Base-by-base conservation (phyloP, 2,888 invertebrate genomes). In the Rugalucina vietnamica region DNA sequence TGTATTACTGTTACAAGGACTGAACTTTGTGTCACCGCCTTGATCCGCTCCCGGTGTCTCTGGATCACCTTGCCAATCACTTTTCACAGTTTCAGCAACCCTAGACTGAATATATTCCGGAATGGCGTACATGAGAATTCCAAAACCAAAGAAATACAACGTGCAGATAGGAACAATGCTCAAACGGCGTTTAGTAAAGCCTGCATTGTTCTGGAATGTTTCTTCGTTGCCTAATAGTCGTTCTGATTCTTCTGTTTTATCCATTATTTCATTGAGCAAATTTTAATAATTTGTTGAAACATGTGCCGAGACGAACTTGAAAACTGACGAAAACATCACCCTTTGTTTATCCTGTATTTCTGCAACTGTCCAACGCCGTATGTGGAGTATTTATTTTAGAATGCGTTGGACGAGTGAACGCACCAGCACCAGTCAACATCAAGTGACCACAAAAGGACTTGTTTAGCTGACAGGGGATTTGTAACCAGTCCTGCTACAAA, bases 31-130 rank as follows among this genome's bases (percentile, higher is more conserved):
- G n/a, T 60, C 34, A 4, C 39, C 69, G n/a, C n/a, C 14, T 1
- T 10, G 4, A 60, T 37, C 57, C 36, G 32, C 69, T 54, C 0
- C 39, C 5, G 12, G 74, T 74, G n/a, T 29, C 65, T 14, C 27
- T 57, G 60, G 36, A 37, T 1, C 14, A 21, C 29, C 29, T 8
- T 60, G 60, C 12, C 29, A 1, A 36, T 34, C n/a, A 21, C 21
- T 29, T 54, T 78, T 18, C 24, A 10, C 0, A 8, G 39, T 24
- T n/a, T 76, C 54, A 27, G 79, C 74, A 39, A 83, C 71, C 24
- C 72, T 36, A 8, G 70, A 36, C 34, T 86, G 83, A 4, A 73
- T 74, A 43, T 81, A 86, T 39, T 86, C 81, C 18, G 86, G 86
- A 14, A 81, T 24, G 1, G 57, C 72, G 29, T 76, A 86, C 49